Conservation (phyloP, 2,888 invertebrate species). For the Anarsia innoxiella region DNA sequence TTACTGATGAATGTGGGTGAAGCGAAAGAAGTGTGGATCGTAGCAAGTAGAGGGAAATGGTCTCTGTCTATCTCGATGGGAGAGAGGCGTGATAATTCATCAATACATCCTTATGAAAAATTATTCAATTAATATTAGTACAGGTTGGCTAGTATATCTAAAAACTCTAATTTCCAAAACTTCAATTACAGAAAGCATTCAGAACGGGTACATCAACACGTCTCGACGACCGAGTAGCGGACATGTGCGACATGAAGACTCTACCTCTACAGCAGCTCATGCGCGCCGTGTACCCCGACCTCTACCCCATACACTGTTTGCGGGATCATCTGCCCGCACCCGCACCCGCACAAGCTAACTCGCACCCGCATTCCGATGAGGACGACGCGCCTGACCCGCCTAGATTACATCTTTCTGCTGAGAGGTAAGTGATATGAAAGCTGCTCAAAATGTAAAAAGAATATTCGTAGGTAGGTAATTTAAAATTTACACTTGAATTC, state of each 20-base stretch:
- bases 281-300: conserved; percentile 91
- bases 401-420: conserved; percentile 88
- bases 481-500: too few relatives aligned
- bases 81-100: too few relatives aligned
- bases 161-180: too few relatives aligned
- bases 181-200: conserved; percentile 83
- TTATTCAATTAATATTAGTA: too few relatives aligned
- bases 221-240: conserved; percentile 93
- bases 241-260: conserved; percentile 95
- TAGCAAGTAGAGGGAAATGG: too few relatives aligned
- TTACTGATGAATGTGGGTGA: too few relatives aligned
- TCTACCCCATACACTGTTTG: conserved; percentile 90
- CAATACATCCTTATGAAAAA: too few relatives aligned
- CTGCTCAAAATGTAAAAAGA: too few relatives aligned
- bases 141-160: too few relatives aligned
- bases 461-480: too few relatives aligned
- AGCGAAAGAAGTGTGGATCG: too few relatives aligned
- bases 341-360: conserved; percentile 25
- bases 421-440: conserved; percentile 78
- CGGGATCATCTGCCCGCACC: conserved; percentile 31
- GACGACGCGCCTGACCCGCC: conserved; percentile 79
- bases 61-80: too few relatives aligned
- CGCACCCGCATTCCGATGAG: background rate
- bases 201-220: conserved; percentile 90
- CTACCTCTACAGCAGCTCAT: conserved; percentile 87